Conservation (phyloP, 1,140 invertebrate genomes). For the Ditylenchus dipsaci region DNA sequence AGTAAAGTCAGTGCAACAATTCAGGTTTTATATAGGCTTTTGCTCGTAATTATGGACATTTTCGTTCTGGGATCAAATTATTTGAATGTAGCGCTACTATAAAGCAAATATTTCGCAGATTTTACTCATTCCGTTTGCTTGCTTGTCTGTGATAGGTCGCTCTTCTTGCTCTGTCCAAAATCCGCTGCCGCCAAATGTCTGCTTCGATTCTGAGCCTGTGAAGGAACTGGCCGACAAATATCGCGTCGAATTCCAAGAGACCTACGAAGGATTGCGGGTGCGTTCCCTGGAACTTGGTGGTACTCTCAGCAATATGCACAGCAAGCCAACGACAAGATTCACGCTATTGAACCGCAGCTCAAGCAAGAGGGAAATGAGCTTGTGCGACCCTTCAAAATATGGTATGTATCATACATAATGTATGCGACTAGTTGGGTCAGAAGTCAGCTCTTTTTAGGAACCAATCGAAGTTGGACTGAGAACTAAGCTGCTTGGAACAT, state of each 20-base stretch:
- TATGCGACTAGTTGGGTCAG: neutral
- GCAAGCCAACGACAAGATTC: conserved; percentile 3
- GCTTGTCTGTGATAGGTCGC: too few relatives aligned
- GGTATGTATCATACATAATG: conserved; percentile 6
- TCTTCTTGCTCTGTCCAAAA: too few relatives aligned
- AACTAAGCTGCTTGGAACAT: conserved; percentile 20
- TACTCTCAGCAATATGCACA: conserved; percentile 4
- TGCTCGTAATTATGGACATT: too few relatives aligned
- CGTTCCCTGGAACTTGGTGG: conserved; percentile 1
- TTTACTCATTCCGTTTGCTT: too few relatives aligned
- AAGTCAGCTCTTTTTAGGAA: conserved; percentile 10
- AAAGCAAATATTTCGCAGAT: too few relatives aligned
- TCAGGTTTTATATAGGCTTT: too few relatives aligned
- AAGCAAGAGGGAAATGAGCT: conserved; percentile 1
- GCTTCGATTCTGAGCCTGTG: neutral
- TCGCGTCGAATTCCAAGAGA: conserved; percentile 16
- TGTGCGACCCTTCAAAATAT: conserved; percentile 11
- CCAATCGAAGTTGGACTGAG: conserved; percentile 12
- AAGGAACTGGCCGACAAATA: conserved; percentile 5
- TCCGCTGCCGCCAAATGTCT: too few relatives aligned
- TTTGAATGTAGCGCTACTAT: too few relatives aligned
- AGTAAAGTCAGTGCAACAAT: too few relatives aligned
- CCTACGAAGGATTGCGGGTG: conserved; percentile 8
- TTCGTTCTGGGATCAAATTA: too few relatives aligned
- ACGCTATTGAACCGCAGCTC: neutral